Evolutionary conservation across 2,797 vertebrate species (phyloP), one percentile per base, ranked within the genome.

Genomic region (Alcedo atthis): DNA sequence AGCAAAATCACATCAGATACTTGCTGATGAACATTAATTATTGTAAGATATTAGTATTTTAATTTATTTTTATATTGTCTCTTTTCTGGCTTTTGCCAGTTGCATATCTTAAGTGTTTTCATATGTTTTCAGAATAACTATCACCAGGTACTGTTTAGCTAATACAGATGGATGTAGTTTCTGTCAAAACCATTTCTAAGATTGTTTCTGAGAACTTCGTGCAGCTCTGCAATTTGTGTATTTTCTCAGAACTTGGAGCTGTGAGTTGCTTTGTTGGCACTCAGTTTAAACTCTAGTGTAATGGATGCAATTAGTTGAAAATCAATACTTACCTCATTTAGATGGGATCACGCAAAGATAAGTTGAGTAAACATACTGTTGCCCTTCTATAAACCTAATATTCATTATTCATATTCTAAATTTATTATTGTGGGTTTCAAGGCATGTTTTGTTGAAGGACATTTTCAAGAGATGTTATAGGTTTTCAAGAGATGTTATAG

Each of bases 181-280:
- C 63, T 84, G 81, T 75, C 16, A 58, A 58, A 58, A 75, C 5
- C 15, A 32, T 51, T 33, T 53, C n/a, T 73, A 28, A 53, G n/a
- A 26, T 53, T 82, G 3, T 75, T 91, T 87, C 66, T 92, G 77
- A 92, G 77, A 76, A 70, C 16, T 49, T 86, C 1, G 2, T 85
- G 37, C 8, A 13, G 57, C 89, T 76, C 51, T 79, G 11, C n/a
- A 62, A 5, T 69, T 67, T 54, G 62, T 5, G 2, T 88, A 21
- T 74, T 91, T 90, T 81, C 74, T 91, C 63, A 80, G 81, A 86
- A 76, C 20, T 73, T 33, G 48, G n/a, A 45, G 17, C 71, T 92
- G 2, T 10, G n/a, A 85, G 17, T 77, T 89, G 48, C 37, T 77
- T 89, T 32, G 9, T 69, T 51, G 25, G 9, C 49, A 45, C 57